Base-by-base conservation (phyloP, 2,797 vertebrate species). In the Crax fasciolata region DNA sequence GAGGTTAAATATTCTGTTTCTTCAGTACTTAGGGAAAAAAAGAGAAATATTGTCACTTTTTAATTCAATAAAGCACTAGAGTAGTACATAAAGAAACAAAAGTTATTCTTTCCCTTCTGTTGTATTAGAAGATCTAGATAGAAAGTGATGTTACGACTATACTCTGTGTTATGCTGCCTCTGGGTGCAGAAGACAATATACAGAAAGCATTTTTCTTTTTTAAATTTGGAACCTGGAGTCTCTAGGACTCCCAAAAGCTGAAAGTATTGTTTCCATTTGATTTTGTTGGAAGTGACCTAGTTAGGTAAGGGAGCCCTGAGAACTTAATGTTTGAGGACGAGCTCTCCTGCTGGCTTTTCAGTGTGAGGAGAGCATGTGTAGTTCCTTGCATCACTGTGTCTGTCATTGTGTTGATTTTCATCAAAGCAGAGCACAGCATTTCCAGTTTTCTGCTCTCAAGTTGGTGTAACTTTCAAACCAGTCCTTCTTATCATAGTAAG, bases 281-380 rank as follows among this genome's bases (percentile, higher is more conserved):
- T 91, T 96, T 90, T 85, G 63, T 65, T 48, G 39, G 84, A 58
- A 54, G n/a, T 91, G 95, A 91, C 94, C 92, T 93, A 78, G 70
- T 87, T 93, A 92, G 87, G 46, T 32, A 51, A 83, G 72, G 70
- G 30, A 90, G 72, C n/a, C 68, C n/a, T 92, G 68, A 58, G 43
- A 81, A 51, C 65, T 83, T 83, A 55, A 48, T 68, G 38, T 11
- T 25, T 0, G 0, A 87, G 89, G 58, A 80, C 48, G 27, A 90
- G 41, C 10, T 68, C 41, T 80, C 68, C 75, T 93, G 51, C 30
- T 89, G 77, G 17, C 35, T 92, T 90, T 65, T 78, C 49, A 49
- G 32, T 0, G 3, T 13, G 59, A 58, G 59, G 74, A 30, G 39
- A 57, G 61, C 35, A 21, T 3, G 48, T n/a, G 2, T 19, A 66